These are phyloP conservation scores for Xenopus tropicalis DNA, from an alignment of 2,113 vertebrate genomes.

Conservation along the genomic window UCB_Xtro_10.0 CM004452.2:36857001-36857500, in stretches of 20 bases:
- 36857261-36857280: slow-evolving; percentile 53
- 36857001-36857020: too few species aligned
- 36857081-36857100: neutral
- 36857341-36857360: slow-evolving; percentile 45
- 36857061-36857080: too few species aligned
- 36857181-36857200: slow-evolving; percentile 30
- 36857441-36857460: too few species aligned
- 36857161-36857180: slow-evolving; percentile 34
- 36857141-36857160: slow-evolving; percentile 45
- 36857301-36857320: slow-evolving; percentile 34
- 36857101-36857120: slow-evolving; percentile 2
- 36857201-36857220: slow-evolving; percentile 32
- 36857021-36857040: too few species aligned
- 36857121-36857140: neutral
- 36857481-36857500: neutral
- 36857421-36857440: too few species aligned
- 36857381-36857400: too few species aligned
- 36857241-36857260: slow-evolving; percentile 48
- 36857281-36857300: slow-evolving; percentile 48
- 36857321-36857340: slow-evolving; percentile 53
- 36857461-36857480: neutral
- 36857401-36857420: too few species aligned
- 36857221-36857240: slow-evolving; percentile 13
- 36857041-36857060: too few species aligned
- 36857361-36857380: too few species aligned